Percentiles rank a stretch among this genome's conserved stretches.
These are phyloP conservation scores for Platyscapa corneri DNA, from an alignment of 1,140 invertebrate species.

Conservation along the genomic window DNA sequence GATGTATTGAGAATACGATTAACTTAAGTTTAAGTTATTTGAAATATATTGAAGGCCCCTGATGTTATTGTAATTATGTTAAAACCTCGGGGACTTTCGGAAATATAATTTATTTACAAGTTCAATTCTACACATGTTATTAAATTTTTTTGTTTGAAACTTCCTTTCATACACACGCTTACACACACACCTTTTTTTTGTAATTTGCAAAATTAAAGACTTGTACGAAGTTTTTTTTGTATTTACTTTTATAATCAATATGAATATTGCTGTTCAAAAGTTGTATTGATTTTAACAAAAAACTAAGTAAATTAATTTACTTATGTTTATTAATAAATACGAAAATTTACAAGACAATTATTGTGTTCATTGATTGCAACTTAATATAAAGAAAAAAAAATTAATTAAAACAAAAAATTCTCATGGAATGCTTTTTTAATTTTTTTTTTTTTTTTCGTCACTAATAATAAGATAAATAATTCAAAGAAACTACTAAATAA, in stretches of 20 bases:
- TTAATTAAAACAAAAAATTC: background rate
- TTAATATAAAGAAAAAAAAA: background rate
- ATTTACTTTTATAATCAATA: constrained; percentile 45
- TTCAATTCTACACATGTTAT: constrained; percentile 50
- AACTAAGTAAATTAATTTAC: constrained; percentile 42
- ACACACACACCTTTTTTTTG: constrained; percentile 46
- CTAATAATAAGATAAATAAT: background rate
- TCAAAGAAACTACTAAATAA: background rate
- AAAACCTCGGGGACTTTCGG: constrained; percentile 45
- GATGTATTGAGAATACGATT: constrained; percentile 39
- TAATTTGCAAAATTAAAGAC: constrained; percentile 42
- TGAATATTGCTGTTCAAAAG: constrained; percentile 35
- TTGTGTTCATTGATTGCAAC: constrained; percentile 50
- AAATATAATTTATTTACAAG: constrained; percentile 53
- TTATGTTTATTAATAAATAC: constrained; percentile 54
- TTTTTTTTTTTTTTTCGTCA: background rate
- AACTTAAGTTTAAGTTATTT: constrained; percentile 41
- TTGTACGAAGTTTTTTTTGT: constrained; percentile 48
- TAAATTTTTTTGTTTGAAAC: constrained; percentile 45
- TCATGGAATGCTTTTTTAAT: constrained; percentile 1
- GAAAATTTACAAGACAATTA: constrained; percentile 51
- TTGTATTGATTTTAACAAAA: constrained; percentile 45
- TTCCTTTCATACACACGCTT: constrained; percentile 40
- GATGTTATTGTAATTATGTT: constrained; percentile 55
- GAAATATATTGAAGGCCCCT: constrained; percentile 37